Evolutionary conservation across 2,888 invertebrate species (phyloP), one percentile per base, ranked within the genome.

Genomic region (Octodonta nipae): DNA sequence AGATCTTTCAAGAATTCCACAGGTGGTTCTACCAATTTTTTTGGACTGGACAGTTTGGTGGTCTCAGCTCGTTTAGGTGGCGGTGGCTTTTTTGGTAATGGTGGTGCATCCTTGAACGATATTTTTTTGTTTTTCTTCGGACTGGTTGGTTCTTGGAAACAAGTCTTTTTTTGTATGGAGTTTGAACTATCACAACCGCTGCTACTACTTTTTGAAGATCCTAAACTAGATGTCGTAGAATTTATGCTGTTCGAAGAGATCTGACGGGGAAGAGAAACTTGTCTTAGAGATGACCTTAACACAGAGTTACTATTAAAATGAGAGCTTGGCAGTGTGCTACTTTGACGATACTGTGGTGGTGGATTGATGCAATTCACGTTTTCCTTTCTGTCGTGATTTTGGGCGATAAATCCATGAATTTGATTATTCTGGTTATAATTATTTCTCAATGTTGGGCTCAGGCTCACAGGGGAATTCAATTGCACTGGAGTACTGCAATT

Each of bases 1-100:
- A 91, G 65, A 58, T 91, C 89, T 54, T 83, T 81, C 26, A 91
- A 66, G 53, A 91, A 89, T 36, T 84, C 84, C 14, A 76, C 75
- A 1, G 83, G 81, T 2, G 84, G 82, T 49, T 82, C 81, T 0
- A 73, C 71, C 15, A 84, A 60, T 46, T 81, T 80, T 55, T 81
- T 83, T 3, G 82, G 84, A 5, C 81, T 81, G 2, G 84, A 74
- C 2, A 83, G 63, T 28, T 74, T 69, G 1, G 81, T 81, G 42
- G 71, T 71, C 49, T 85, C 84, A 35, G 80, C 76, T 17, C 86
- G 70, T 45, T 78, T 78, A 0, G 85, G 85, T 13, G 84, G 80
- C 41, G 72, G 64, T 1, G 84, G 83, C 45, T 76, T 77, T 30
- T 72, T 68, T 0, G 77, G 78, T 5, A 77, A 62, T 0, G 71